Base-by-base conservation (phyloP, 2,888 invertebrate genomes). In the Vanessa cardui region DNA sequence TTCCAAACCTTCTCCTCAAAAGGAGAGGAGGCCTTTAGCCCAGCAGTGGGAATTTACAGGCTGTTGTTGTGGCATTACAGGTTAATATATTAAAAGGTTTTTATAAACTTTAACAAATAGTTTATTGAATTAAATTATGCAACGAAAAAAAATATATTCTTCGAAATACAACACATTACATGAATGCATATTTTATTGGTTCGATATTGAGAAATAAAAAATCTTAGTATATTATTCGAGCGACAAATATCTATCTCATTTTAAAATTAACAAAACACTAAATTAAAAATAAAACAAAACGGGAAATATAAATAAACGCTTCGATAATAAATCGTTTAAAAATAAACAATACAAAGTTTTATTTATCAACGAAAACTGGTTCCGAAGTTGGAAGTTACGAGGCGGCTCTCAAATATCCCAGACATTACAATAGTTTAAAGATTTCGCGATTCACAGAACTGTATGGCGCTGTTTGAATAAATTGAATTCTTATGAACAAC, bases 321-420 rank as follows among this genome's bases (percentile, higher is more conserved):
- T 54, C 54, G 64, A 54, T 54, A 68, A 65, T 64, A 64, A 67
- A 67, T 66, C 56, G 47, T 52, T n/a, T 66, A 6, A 50, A 69
- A 73, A 72, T 68, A 63, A 63, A 69, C 59, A 66, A 64, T 68
- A 33, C 47, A 33, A 20, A n/a, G 39, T 21, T 65, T 62, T 71
- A 68, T 72, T 58, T 72, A 66, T 70, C 70, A 63, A 60, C 63
- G 50, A 56, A 47, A 69, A 67, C 58, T 46, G 58, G 68, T 56
- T 60, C 52, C 62, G 58, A 49, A 69, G 56, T 69, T 71, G 67
- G 58, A 62, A 64, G 60, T 54, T 56, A 56, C 33, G 33, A 56
- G 31, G 20, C 33, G 39, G 56, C 18, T 64, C 64, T 72, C 66
- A 63, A 74, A 74, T 74, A 71, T 66, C 63, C n/a, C 52, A 47